Conservation (phyloP, 2,888 invertebrate species). For the Timema podura region DNA sequence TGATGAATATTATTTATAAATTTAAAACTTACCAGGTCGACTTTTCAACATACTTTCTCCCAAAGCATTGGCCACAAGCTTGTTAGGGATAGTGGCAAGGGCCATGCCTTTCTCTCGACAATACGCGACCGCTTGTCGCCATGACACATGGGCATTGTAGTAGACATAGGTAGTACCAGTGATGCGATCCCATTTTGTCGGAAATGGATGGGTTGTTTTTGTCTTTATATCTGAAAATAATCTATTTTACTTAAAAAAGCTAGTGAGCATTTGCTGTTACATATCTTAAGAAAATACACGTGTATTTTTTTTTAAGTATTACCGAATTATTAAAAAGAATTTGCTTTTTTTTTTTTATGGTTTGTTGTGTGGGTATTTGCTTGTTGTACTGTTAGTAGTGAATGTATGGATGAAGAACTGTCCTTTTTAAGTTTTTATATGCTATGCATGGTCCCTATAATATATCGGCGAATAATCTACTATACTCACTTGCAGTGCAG, state of each 20-base stretch:
- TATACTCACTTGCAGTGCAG: not conserved
- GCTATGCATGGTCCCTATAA: not conserved
- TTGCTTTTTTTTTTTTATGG: too few relatives aligned
- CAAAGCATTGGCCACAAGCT: not conserved
- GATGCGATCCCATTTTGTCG: not conserved
- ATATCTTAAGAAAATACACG: too few relatives aligned
- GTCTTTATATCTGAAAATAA: not conserved
- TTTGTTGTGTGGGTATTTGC: too few relatives aligned
- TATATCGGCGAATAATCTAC: not conserved
- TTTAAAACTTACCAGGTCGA: not conserved
- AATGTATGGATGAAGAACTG: too few relatives aligned
- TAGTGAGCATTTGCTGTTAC: too few relatives aligned
- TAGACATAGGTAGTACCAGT: not conserved
- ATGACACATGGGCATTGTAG: not conserved
- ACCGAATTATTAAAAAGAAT: too few relatives aligned
- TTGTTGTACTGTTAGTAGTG: too few relatives aligned
- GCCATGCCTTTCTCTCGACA: not conserved
- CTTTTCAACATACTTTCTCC: not conserved
- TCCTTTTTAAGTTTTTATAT: too few relatives aligned
- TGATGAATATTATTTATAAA: too few relatives aligned
- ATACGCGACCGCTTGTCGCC: not conserved
- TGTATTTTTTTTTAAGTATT: too few relatives aligned
- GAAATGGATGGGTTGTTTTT: not conserved
- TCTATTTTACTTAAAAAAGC: too few relatives aligned
- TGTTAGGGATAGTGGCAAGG: not conserved